Evolutionary conservation across 2,113 vertebrate genomes (phyloP).

Genomic region (Puma concolor): DNA sequence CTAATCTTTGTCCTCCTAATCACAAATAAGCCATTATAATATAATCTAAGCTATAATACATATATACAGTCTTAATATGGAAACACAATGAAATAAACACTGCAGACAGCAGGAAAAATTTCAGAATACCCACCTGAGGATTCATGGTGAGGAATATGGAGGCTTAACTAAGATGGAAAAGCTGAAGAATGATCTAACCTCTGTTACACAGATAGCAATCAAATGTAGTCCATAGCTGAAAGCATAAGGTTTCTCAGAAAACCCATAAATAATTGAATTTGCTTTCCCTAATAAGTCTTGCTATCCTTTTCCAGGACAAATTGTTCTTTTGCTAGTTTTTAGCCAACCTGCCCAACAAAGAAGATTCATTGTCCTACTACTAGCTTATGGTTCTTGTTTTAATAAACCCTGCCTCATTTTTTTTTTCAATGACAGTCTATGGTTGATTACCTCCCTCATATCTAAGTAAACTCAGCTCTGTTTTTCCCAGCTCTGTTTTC

Average conservation of each 20-base stretch:
- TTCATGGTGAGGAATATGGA: neutral
- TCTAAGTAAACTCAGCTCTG: neutral
- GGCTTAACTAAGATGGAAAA: neutral
- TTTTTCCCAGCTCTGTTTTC: neutral
- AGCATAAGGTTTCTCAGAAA: neutral
- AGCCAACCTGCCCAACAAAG: neutral
- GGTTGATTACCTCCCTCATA: neutral
- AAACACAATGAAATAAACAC: neutral
- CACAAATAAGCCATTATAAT: neutral
- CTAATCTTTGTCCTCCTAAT: neutral
- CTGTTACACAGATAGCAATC: neutral
- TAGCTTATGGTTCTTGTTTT: neutral
- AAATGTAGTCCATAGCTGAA: neutral
- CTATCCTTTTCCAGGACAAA: neutral
- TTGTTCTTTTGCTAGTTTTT: neutral
- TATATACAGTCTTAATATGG: neutral
- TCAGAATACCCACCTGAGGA: neutral
- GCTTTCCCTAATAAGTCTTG: neutral
- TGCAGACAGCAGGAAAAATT: neutral
- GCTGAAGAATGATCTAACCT: neutral
- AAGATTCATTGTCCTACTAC: neutral
- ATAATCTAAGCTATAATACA: neutral
- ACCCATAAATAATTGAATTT: neutral
- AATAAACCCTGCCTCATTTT: neutral
- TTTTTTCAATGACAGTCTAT: neutral